phyloP scores from a whole-genome alignment of 2,888 invertebrate genomes.

The Pollenia angustigena region DNA sequence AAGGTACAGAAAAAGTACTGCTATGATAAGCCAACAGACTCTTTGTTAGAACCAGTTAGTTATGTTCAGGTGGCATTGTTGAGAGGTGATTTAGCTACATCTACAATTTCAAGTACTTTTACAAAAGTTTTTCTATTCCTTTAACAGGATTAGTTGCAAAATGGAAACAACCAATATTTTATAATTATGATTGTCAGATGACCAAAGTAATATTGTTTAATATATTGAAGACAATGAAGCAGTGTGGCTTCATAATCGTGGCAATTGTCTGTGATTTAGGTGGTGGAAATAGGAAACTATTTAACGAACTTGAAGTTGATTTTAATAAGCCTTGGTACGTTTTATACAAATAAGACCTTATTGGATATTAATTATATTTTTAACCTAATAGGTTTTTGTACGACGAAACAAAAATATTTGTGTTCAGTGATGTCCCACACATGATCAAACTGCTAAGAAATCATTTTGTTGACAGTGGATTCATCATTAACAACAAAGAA shows the following conservation, averaged over 20 bases:
- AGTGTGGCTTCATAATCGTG: slow-evolving; percentile 51
- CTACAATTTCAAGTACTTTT: not conserved
- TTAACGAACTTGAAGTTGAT: slow-evolving; percentile 48
- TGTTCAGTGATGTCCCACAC: slow-evolving; percentile 67
- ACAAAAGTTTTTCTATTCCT: not conserved
- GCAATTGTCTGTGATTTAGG: slow-evolving; percentile 63
- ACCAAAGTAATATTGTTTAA: slow-evolving; percentile 18
- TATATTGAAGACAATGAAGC: slow-evolving; percentile 23
- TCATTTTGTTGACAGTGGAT: slow-evolving; percentile 68
- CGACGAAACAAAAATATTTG: slow-evolving; percentile 55
- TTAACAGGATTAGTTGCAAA: slow-evolving; percentile 30
- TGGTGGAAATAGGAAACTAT: slow-evolving; percentile 54
- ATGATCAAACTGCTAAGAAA: slow-evolving; percentile 66
- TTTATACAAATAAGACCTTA: slow-evolving; percentile 16
- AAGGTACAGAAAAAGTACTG: slow-evolving; percentile 36
- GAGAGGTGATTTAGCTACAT: slow-evolving; percentile 55
- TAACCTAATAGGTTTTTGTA: slow-evolving; percentile 43
- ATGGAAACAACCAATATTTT: slow-evolving; percentile 48
- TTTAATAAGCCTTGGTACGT: slow-evolving; percentile 43
- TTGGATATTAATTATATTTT: slow-evolving; percentile 24
- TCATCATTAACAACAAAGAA: slow-evolving; percentile 47
- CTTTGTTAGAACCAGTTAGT: slow-evolving; percentile 44
- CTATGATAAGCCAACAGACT: slow-evolving; percentile 52
- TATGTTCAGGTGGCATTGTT: slow-evolving; percentile 61
- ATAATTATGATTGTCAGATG: slow-evolving; percentile 58